Evolutionary conservation across 2,797 vertebrate species (phyloP), one percentile per base, ranked within the genome.

Genomic region (Brachyrhaphis roseni): DNA sequence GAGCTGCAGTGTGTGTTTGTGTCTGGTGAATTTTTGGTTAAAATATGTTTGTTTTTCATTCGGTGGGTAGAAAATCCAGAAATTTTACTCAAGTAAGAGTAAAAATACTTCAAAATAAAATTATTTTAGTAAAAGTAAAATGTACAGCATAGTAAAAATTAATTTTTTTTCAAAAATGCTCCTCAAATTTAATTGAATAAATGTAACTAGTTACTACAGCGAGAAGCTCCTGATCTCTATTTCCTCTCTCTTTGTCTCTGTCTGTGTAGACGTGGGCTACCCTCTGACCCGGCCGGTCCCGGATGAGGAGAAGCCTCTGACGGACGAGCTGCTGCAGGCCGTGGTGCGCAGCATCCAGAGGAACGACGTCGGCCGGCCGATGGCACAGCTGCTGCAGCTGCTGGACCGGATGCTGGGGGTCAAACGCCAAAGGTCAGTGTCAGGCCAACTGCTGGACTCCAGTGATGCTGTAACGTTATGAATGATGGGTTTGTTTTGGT

Each of bases 331-430:
- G 15, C 93, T 99, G 89, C 97, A 97, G 91, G 96, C 93, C 76
- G 96, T 99, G 85, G 98, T 99, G 90, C 98, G 93, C 90, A 98
- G 97, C 93, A 98, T 99, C 89, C 98, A 98, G 95, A 98, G 95
- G 96, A 99, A 99, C 62, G 97, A 99, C 51, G 95, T 99, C 62
- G 97, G 97, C 6, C 96, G 97, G 75, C 98, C 98, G 5, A 97
- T 99, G 97, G 97, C 96, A 87, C 97, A 98, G 77, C 97, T 99
- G 87, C 90, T 99, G 85, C 97, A 97, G 91, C 96, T 97, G 70
- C 77, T 98, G 57, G 96, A 94, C 47, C 96, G 96, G 55, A 96
- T 95, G n/a, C 95, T 98, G 39, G 97, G 97, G 72, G 95, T 97
- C 86, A 96, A 95, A 86, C 94, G 98, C 74, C 98, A 99, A 83